Base-by-base conservation (phyloP, 2,797 vertebrate genomes). In the Phalloptychus januarius region DNA sequence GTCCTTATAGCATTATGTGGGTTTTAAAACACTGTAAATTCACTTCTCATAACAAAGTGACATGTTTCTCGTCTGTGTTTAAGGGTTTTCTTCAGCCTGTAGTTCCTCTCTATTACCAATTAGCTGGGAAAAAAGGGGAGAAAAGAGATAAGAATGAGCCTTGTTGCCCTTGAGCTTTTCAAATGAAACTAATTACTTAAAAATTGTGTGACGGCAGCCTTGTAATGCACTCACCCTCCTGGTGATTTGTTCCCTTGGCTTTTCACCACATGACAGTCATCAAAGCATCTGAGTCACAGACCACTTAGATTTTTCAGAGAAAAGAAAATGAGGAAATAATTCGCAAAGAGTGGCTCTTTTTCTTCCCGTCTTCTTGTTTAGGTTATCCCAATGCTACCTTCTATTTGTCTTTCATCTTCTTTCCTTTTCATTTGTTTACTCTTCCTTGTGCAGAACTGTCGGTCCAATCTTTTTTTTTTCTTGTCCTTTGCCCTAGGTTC, bases 181-280 rank as follows among this genome's bases (percentile, higher is more conserved):
- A 72, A 70, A 78, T 78, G 77, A 81, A 80, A 73, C 67, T 16
- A 63, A 75, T 77, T 73, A 54, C 44, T 77, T 65, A 70, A 78
- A 63, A 67, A 67, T 81, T 76, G 56, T 28, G 65, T 58, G 65
- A 71, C 69, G 46, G 74, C 78, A 48, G 25, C 61, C 13, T 61
- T 69, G 33, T 75, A 76, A 79, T 82, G 77, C 45, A 33, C 76
- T 79, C 63, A 12, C 72, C 74, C 4, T 65, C 45, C 69, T 46
- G 2, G 72, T n/a, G 65, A 75, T 77, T 84, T 85, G 76, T 82
- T 85, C 77, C 50, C 15, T 15, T 44, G 2, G 54, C 76, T 85
- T 77, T 86, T 84, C 74, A 75, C 71, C 67, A 1, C 7, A 73
- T 74, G 76, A 54, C 45, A 71, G 70, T 38, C 65, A 70, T 63